Percentiles rank a stretch among this genome's conserved stretches.
Conservation (phyloP, 92 coral and sea anemone species). For the Hydrozoanthus gracilis region DNA sequence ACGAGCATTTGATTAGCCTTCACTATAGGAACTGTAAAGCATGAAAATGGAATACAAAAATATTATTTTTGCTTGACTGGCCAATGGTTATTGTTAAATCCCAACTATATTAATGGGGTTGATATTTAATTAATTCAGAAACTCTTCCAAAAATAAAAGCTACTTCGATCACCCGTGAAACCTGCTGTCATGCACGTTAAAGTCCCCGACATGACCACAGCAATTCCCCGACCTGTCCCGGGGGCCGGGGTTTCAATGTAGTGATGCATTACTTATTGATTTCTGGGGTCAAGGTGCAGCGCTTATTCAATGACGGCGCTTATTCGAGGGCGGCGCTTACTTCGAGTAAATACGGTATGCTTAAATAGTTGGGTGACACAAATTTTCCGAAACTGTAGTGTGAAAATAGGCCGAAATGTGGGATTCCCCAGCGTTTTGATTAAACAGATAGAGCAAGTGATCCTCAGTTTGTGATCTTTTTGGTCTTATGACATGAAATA, state of each 20-base stretch:
- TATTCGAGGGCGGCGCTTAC: conserved; percentile 45
- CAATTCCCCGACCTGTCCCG: conserved; percentile 30
- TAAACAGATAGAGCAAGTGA: neutral
- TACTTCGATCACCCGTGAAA: conserved; percentile 22
- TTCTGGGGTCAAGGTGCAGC: conserved; percentile 50
- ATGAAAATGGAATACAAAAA: conserved; percentile 11
- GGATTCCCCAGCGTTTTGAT: conserved; percentile 13
- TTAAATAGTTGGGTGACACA: conserved; percentile 41
- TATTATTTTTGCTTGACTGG: conserved; percentile 21
- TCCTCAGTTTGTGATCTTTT: neutral
- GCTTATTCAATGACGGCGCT: conserved; percentile 48
- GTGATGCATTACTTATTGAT: conserved; percentile 34
- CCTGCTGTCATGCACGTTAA: conserved; percentile 36
- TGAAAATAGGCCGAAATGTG: conserved; percentile 6
- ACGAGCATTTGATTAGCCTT: conserved; percentile 8
- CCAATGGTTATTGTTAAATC: conserved; percentile 5
- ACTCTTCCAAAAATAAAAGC: conserved; percentile 17
- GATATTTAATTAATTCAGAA: conserved; percentile 11
- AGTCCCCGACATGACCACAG: conserved; percentile 26
- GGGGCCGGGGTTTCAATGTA: conserved; percentile 18
- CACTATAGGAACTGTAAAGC: conserved; percentile 21
- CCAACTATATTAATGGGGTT: conserved; percentile 12
- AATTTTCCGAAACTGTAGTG: conserved; percentile 26
- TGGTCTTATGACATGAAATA: no score
- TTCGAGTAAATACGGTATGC: conserved; percentile 43